Evolutionary conservation across 2,113 vertebrate species (phyloP).

Genomic region (Silurus asotus): DNA sequence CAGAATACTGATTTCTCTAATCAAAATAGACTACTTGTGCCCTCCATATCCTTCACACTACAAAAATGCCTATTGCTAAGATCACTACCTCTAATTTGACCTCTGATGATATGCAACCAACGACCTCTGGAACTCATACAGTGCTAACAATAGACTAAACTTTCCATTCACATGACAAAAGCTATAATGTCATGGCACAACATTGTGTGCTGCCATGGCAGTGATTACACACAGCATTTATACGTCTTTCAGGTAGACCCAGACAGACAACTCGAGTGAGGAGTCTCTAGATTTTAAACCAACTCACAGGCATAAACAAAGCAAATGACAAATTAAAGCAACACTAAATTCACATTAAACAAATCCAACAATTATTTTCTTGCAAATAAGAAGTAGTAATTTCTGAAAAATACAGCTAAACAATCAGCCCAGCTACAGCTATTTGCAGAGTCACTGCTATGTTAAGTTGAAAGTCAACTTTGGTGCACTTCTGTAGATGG

Average conservation of each 20-base stretch:
- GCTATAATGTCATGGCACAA: not conserved
- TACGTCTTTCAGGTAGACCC: not conserved
- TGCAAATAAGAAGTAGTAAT: not conserved
- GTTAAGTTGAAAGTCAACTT: too few species aligned
- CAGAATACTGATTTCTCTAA: not conserved
- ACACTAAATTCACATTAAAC: too few species aligned
- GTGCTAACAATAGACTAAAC: conserved; percentile 29
- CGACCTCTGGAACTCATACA: not conserved
- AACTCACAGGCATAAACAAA: not conserved
- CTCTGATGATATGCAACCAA: not conserved
- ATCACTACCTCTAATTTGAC: not conserved
- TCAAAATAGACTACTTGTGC: not conserved
- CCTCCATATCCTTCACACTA: not conserved
- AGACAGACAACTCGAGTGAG: too few species aligned
- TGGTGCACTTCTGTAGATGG: not conserved
- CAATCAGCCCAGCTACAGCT: too few species aligned
- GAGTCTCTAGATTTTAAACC: not conserved
- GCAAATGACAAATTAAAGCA: not conserved
- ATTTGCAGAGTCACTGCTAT: too few species aligned
- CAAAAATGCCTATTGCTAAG: not conserved
- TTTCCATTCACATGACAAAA: conserved; percentile 7
- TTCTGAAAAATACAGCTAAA: too few species aligned
- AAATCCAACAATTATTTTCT: not conserved
- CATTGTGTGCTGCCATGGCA: conserved; percentile 2
- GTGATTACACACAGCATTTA: not conserved